phyloP scores from a whole-genome alignment of 2,888 invertebrate genomes.

The Pediacus dermestoides region DNA sequence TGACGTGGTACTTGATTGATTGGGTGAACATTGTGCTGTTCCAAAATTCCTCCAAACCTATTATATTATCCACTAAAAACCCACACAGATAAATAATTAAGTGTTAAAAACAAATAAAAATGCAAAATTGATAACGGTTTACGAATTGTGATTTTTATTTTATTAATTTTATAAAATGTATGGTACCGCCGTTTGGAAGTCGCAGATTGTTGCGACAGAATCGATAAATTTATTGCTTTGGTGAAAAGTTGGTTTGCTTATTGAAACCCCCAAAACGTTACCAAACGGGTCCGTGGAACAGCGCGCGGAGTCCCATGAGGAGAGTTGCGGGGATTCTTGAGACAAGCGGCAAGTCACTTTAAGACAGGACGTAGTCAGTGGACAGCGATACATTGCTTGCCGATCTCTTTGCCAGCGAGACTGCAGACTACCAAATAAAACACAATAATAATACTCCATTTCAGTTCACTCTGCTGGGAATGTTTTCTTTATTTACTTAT shows the following conservation, averaged over 20 bases:
- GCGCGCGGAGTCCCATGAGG: constrained; percentile 22
- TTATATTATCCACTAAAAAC: too few species aligned
- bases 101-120: too few species aligned
- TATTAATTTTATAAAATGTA: neutral
- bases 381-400: constrained; percentile 22
- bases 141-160: too few species aligned
- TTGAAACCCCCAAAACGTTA: constrained; percentile 42
- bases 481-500: too few species aligned
- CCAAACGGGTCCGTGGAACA: constrained; percentile 38
- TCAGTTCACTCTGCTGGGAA: too few species aligned
- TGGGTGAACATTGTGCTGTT: too few species aligned
- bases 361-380: constrained; percentile 25
- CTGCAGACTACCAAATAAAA: constrained; percentile 1
- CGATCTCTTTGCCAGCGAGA: constrained; percentile 1
- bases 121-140: neutral
- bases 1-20: too few species aligned
- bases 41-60: too few species aligned
- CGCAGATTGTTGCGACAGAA: constrained; percentile 35
- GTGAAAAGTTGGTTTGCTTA: constrained; percentile 44
- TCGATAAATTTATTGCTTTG: constrained; percentile 41
- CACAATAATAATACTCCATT: neutral
- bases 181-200: constrained; percentile 33
- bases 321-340: constrained; percentile 23
- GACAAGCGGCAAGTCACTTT: constrained; percentile 39
- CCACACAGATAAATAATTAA: too few species aligned